phyloP scores from a whole-genome alignment of 2,797 vertebrate species.

The Protonibea diacanthus region DNA sequence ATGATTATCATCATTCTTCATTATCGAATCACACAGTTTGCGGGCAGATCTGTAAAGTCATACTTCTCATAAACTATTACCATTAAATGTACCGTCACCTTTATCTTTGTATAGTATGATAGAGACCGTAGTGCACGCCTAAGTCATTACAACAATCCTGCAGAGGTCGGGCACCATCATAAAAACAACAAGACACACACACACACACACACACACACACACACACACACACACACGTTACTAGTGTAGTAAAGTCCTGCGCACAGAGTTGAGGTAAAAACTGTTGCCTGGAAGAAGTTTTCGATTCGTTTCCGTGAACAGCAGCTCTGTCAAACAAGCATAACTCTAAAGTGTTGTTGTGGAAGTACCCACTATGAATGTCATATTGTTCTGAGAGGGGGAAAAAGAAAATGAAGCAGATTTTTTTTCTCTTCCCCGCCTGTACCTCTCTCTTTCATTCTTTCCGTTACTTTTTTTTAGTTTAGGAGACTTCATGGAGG shows the following conservation, averaged over 20 bases:
- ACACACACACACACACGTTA: not conserved
- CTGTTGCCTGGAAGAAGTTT: not conserved
- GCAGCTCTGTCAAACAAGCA: not conserved
- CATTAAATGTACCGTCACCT: not conserved
- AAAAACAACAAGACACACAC: not conserved
- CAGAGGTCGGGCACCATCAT: not conserved
- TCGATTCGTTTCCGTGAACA: not conserved
- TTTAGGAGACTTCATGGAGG: not conserved
- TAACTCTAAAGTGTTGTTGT: not conserved
- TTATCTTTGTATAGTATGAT: not conserved
- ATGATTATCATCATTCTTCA: constrained; percentile 13
- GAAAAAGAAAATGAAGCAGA: not conserved
- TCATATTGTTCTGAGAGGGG: not conserved
- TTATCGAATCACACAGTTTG: not conserved
- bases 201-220: too few species aligned
- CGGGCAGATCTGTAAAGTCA: not conserved
- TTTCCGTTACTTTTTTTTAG: constrained; percentile 42
- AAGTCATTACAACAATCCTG: not conserved
- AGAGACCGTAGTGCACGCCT: not conserved
- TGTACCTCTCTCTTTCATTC: not conserved
- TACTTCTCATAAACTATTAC: not conserved
- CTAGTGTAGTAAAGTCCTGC: too few species aligned
- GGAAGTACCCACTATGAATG: not conserved
- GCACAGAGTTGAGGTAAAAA: too few species aligned
- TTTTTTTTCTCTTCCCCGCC: not conserved